Conservation (phyloP, 2,797 vertebrate species). For the Chrosomus eos region DNA sequence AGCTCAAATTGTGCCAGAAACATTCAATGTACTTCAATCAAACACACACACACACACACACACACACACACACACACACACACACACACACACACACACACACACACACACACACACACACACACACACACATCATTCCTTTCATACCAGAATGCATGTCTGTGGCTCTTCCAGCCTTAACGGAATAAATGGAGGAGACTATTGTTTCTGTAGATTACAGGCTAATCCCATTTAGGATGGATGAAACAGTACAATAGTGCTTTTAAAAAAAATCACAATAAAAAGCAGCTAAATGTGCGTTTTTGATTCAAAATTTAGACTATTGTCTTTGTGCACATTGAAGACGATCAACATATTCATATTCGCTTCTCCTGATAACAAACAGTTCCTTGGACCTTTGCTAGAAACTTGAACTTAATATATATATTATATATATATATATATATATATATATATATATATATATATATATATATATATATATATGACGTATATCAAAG, state of each 20-base stretch:
- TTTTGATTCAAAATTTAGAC: not conserved
- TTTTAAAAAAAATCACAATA: slow-evolving; percentile 41
- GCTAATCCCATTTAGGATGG: slow-evolving; percentile 56
- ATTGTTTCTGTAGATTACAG: slow-evolving; percentile 59
- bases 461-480: not conserved
- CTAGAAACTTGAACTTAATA: not conserved
- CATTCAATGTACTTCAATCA: slow-evolving; percentile 57
- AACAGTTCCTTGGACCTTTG: not conserved
- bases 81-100: slow-evolving; percentile 30
- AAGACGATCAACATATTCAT: not conserved
- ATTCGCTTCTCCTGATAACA: not conserved
- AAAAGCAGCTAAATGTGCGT: slow-evolving; percentile 2
- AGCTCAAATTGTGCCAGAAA: slow-evolving; percentile 58
- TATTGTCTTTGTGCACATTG: not conserved
- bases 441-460: too few species aligned
- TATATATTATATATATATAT: too few species aligned
- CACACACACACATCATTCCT: slow-evolving; percentile 49
- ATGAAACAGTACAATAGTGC: slow-evolving; percentile 32
- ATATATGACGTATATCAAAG: not conserved
- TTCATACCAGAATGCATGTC: slow-evolving; percentile 61
- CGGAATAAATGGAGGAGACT: slow-evolving; percentile 67
- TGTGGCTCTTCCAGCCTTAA: slow-evolving; percentile 53
- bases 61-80: not conserved
- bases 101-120: slow-evolving; percentile 21
- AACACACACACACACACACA: slow-evolving; percentile 2